A percentile compares a stretch with the other conserved stretches of the same genome.
Evolutionary conservation across 2,797 vertebrate genomes (phyloP).

Genomic region (Myioborus miniatus): DNA sequence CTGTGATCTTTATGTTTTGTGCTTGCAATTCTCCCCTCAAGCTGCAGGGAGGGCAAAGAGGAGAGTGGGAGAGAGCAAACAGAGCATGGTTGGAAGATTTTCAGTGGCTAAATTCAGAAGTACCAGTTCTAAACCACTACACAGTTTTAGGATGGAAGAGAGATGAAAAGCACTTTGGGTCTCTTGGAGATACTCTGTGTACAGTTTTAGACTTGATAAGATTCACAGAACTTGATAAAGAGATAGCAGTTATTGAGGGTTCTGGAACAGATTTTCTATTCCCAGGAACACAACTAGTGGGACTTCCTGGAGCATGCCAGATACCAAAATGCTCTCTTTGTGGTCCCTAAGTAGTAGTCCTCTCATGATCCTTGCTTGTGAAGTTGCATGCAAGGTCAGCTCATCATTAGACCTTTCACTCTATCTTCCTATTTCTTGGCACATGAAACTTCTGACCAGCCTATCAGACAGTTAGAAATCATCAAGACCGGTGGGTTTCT

Average conservation of each 20-base stretch:
- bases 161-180: background rate
- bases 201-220: background rate
- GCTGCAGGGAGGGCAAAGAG: fast-evolving
- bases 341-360: background rate
- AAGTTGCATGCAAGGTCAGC: background rate
- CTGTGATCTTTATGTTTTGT: background rate
- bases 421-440: background rate
- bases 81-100: background rate
- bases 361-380: background rate
- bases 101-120: background rate
- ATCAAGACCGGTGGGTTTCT: background rate
- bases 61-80: background rate
- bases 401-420: background rate
- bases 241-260: background rate
- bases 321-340: background rate
- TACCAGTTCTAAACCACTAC: background rate
- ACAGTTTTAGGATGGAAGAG: background rate
- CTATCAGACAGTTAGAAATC: background rate
- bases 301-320: background rate
- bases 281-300: background rate
- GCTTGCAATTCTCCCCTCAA: background rate
- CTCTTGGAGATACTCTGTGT: background rate
- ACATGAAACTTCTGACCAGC: background rate
- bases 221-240: background rate
- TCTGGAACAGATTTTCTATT: background rate